phyloP scores from a whole-genome alignment of 2,797 vertebrate genomes.

The Neosilurus hyrtlii region DNA sequence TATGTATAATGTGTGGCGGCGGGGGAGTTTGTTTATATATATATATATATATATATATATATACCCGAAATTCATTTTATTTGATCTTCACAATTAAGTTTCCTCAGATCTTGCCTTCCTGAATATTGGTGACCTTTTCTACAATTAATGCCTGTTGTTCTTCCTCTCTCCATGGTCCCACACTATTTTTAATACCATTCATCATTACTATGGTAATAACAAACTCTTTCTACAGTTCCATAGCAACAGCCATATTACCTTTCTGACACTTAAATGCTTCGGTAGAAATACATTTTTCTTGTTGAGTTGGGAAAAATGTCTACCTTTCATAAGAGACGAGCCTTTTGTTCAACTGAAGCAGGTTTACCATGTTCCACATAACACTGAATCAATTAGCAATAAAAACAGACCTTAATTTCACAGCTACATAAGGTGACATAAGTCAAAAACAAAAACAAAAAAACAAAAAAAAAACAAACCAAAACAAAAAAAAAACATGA shows the following conservation, averaged over 20 bases:
- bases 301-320: constrained; percentile 30
- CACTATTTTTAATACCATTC: constrained; percentile 45
- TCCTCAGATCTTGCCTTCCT: neutral
- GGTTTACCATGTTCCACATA: constrained; percentile 20
- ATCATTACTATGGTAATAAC: constrained; percentile 50
- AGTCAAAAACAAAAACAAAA: neutral
- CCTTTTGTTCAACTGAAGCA: constrained; percentile 13
- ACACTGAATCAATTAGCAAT: neutral
- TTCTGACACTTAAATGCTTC: constrained; percentile 43
- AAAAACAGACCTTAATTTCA: constrained; percentile 9
- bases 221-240: constrained; percentile 31
- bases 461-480: too few species aligned
- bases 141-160: neutral
- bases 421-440: neutral
- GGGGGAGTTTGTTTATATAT: too few species aligned
- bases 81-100: neutral
- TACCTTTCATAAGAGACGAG: constrained; percentile 15
- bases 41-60: too few species aligned
- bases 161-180: constrained; percentile 40
- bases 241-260: constrained; percentile 34
- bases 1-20: too few species aligned
- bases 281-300: constrained; percentile 45
- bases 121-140: constrained; percentile 21
- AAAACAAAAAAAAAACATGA: too few species aligned
- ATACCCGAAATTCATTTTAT: too few species aligned